Evolutionary conservation across 1,140 invertebrate species (phyloP), one percentile per base, ranked within the genome.

Genomic region (Hermetia illucens): DNA sequence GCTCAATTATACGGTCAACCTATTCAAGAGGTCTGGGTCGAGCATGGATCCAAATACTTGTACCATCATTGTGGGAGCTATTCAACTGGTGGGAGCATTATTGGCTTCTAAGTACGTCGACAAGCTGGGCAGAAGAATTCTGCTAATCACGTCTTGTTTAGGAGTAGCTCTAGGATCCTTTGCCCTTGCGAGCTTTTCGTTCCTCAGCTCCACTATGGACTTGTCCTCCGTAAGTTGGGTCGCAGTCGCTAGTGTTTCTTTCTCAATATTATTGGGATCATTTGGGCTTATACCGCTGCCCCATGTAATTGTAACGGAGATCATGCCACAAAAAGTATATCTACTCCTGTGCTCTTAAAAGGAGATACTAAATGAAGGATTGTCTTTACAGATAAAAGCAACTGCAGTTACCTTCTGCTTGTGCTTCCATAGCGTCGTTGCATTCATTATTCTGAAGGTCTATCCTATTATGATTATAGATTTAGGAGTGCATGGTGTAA

Each of bases 21-120:
- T 83, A 49, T 88, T 82, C 51, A 46, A 55, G 3, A 63, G 66
- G 1, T 71, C 80, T 0, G 73, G 74, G 0, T 69, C 70, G 0
- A 51, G 50, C 5, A 43, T 86, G 0, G 56, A 72, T 16, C 59
- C 79, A 0, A 65, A 67, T 17, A 50, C 75, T 3, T 69, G 73
- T 9, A 73, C 85, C 1, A 82, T 91, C 32, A 72, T 87, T 5
- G 72, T 91, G 2, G 82, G 79, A 1, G 33, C 47, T 0, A 49
- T 58, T 1, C 56, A 59, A 41, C 52, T 61, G 16, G 40, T 58
- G 0, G 51, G 49, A 5, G 48, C 51, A 1, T 46, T 54, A 10
- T 50, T 48, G 3, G 53, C 56, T 1, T 51, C 56, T 4, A 45
- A 58, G 19, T 42, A 59, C 2, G 48, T 62, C 16, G 59, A 62